These are phyloP conservation scores for Tapera naevia DNA, from an alignment of 2,797 vertebrate genomes.

Conservation along the genomic window DNA sequence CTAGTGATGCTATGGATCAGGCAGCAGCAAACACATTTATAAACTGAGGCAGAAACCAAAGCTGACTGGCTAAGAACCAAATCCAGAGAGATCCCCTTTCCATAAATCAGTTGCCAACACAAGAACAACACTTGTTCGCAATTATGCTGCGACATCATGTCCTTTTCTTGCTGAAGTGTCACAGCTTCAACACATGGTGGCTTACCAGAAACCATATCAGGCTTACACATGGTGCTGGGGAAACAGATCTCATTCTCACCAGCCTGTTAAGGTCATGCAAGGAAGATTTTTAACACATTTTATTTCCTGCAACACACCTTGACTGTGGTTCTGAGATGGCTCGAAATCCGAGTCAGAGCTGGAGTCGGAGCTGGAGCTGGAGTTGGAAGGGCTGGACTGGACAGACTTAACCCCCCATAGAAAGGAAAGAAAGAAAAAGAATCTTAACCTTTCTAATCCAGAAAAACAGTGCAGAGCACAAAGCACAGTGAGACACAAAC, in stretches of 20 bases:
- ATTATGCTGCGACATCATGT: neutral
- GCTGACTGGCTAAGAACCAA: constrained; percentile 4
- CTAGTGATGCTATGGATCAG: neutral
- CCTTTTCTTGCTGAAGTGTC: neutral
- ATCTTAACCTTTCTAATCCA: constrained; percentile 59
- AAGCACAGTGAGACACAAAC: neutral
- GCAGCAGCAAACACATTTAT: constrained; percentile 5
- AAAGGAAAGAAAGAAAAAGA: constrained; percentile 9
- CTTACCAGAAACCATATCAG: neutral
- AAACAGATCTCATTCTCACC: neutral
- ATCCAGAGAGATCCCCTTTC: neutral
- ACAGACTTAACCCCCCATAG: constrained; percentile 84
- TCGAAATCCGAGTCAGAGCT: constrained; percentile 97
- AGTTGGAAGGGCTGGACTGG: constrained; percentile 91
- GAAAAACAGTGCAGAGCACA: neutral
- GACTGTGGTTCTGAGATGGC: constrained; percentile 94
- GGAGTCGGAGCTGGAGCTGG: constrained; percentile 94
- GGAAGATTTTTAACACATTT: neutral
- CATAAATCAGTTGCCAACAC: neutral
- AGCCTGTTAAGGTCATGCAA: neutral
- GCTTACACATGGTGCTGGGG: neutral
- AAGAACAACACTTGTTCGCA: neutral
- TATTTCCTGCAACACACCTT: constrained; percentile 80
- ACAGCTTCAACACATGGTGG: neutral
- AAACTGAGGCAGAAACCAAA: neutral